These are phyloP conservation scores for Catocala nupta DNA, from an alignment of 2,888 invertebrate genomes.

Conservation along the genomic window DNA sequence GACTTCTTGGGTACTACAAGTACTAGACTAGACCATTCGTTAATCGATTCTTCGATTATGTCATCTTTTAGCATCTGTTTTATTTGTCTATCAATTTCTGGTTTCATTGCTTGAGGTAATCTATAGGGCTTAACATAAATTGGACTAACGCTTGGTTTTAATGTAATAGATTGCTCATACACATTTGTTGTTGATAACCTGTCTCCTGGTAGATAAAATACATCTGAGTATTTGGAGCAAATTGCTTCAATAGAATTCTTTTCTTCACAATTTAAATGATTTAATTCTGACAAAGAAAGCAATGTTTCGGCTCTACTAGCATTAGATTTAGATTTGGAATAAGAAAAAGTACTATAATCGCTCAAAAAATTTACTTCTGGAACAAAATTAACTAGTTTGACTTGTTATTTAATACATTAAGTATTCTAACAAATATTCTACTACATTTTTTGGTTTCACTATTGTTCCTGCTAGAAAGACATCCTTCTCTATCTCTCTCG, in stretches of 20 bases:
- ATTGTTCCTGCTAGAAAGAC: constrained; percentile 6
- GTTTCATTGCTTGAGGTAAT: constrained; percentile 1
- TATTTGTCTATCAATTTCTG: constrained; percentile 3
- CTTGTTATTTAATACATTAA: not conserved
- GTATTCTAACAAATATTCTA: too few relatives aligned
- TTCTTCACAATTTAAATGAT: constrained; percentile 2
- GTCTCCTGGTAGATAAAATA: constrained; percentile 1
- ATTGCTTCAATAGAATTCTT: not conserved
- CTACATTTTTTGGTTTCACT: not conserved
- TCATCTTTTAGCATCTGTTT: not conserved
- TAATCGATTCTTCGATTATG: not conserved
- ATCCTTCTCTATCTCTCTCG: not conserved
- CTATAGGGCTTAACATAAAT: constrained; percentile 7
- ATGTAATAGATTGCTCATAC: not conserved
- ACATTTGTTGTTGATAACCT: constrained; percentile 3
- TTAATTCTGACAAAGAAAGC: not conserved
- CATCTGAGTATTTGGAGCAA: constrained; percentile 8
- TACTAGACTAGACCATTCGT: not conserved
- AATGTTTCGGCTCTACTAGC: not conserved
- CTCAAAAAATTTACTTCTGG: not conserved
- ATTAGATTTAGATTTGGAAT: not conserved
- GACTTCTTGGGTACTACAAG: too few relatives aligned
- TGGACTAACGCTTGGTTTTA: constrained; percentile 1
- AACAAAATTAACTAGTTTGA: not conserved
- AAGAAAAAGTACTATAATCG: not conserved